Percentiles rank a stretch among this genome's conserved stretches.
phyloP scores from a whole-genome alignment of 37 sponge, comb jelly and placozoan genomes.

The Diacarnus erythraeanus region DNA sequence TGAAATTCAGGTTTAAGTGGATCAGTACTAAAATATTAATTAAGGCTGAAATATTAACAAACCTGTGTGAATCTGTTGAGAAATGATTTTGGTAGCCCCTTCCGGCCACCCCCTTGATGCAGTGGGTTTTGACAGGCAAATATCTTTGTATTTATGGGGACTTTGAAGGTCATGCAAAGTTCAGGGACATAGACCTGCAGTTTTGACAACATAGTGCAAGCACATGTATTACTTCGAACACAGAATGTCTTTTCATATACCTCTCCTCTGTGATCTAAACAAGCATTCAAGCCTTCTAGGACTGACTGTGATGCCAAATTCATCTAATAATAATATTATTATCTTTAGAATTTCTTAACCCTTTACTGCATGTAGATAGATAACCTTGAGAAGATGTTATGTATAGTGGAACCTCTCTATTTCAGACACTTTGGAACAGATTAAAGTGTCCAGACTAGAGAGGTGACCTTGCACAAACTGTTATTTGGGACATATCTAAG shows the following conservation, averaged over 20 bases:
- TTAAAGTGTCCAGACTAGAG: too few species aligned
- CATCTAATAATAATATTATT: slow-evolving; percentile 73
- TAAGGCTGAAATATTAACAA: too few species aligned
- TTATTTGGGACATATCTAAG: too few species aligned
- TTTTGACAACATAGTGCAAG: background rate
- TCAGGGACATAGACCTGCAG: slow-evolving; percentile 89
- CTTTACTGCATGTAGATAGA: too few species aligned
- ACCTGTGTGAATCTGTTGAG: slow-evolving; percentile 94
- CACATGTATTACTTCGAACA: background rate
- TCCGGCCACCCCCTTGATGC: slow-evolving; percentile 93
- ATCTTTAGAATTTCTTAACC: too few species aligned
- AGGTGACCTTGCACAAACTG: too few species aligned
- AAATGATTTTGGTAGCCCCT: slow-evolving; percentile 95
- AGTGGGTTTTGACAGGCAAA: slow-evolving; percentile 98
- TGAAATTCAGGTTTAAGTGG: slow-evolving; percentile 16
- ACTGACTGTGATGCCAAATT: slow-evolving; percentile 98
- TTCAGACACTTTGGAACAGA: too few species aligned
- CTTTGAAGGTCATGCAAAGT: slow-evolving; percentile 74
- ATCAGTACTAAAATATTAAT: background rate
- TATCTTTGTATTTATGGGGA: slow-evolving; percentile 67
- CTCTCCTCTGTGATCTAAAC: slow-evolving; percentile 95
- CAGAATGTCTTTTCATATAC: slow-evolving; percentile 20
- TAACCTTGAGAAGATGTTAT: too few species aligned
- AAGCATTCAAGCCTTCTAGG: slow-evolving; percentile 96
- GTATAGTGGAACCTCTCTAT: too few species aligned